Conservation (phyloP, 2,797 vertebrate genomes). For the Oreochromis grahami region DNA sequence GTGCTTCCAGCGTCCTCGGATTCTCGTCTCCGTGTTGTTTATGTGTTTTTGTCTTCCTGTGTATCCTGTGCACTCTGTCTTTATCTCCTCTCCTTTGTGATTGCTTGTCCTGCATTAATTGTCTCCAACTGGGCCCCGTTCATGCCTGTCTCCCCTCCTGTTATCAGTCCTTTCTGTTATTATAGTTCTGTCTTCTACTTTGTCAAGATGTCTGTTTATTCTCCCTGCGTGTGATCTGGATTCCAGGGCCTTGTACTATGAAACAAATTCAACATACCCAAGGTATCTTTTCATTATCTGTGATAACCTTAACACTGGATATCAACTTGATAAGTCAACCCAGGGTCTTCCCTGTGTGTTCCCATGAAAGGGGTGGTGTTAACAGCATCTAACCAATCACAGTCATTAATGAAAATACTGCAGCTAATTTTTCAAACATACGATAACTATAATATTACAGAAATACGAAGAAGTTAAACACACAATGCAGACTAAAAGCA, state of each 20-base stretch:
- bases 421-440: background rate
- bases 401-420: background rate
- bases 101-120: background rate
- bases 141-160: background rate
- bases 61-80: background rate
- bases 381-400: background rate
- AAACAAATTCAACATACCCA: fast-evolving
- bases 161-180: background rate
- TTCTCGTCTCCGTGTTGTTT: background rate
- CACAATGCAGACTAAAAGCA: background rate
- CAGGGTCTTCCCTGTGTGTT: background rate
- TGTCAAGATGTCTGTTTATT: background rate
- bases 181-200: background rate
- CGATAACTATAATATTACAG: background rate
- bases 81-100: background rate
- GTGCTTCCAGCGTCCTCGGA: background rate
- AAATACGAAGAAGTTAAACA: background rate
- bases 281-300: background rate
- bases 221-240: background rate
- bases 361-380: background rate
- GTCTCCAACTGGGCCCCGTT: background rate
- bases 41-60: background rate
- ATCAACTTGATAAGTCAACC: background rate
- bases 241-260: fast-evolving
- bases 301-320: background rate